Conservation (phyloP, 2,888 invertebrate genomes). For the Stenotaenia linearis region DNA sequence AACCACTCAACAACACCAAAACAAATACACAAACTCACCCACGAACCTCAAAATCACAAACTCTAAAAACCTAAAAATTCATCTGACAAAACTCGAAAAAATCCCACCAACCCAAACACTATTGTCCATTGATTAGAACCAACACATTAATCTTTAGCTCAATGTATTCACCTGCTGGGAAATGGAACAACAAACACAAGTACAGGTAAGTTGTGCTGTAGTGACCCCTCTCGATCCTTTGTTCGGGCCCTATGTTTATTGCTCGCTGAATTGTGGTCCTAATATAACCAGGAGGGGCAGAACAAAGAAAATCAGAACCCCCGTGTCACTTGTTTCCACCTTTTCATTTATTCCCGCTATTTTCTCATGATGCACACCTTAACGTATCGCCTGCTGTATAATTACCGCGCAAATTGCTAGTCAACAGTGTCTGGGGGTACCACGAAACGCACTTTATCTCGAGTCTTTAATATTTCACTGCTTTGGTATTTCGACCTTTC, state of each 20-base stretch:
- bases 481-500: background rate
- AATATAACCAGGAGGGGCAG: conserved; percentile 19
- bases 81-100: background rate
- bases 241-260: background rate
- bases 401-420: background rate
- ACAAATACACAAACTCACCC: too few species aligned
- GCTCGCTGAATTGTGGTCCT: background rate
- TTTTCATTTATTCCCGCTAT: background rate
- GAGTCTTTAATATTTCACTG: too few species aligned
- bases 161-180: background rate
- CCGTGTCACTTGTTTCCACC: background rate
- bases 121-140: background rate
- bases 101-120: background rate
- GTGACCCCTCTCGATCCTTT: background rate
- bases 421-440: background rate
- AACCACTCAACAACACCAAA: too few species aligned
- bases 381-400: background rate
- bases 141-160: background rate
- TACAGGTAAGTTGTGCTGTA: background rate
- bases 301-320: background rate
- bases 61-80: too few species aligned
- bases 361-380: background rate
- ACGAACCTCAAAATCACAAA: too few species aligned
- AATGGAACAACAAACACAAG: background rate
- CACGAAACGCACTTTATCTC: background rate